Conservation (phyloP, 2,797 vertebrate genomes). For the Enteromius trimaculatus region DNA sequence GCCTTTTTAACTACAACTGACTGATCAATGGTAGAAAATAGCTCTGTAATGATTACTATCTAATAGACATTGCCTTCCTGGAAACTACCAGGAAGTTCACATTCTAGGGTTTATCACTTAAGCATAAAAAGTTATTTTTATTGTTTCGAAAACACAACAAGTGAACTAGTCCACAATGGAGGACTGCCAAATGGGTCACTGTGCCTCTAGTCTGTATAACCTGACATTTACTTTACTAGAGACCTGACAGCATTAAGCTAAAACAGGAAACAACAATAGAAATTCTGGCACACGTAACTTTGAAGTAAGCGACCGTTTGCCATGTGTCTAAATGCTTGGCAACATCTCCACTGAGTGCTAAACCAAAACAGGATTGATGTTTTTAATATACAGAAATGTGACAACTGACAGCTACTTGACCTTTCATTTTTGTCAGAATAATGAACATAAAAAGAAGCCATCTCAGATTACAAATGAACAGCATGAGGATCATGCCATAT, state of each 20-base stretch:
- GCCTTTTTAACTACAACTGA: too few species aligned
- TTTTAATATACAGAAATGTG: neutral
- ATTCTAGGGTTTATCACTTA: neutral
- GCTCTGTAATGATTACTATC: neutral
- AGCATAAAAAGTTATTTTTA: constrained; percentile 43
- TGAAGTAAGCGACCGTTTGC: neutral
- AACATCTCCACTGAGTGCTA: constrained; percentile 3
- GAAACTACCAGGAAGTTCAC: neutral
- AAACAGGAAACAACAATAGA: constrained; percentile 53
- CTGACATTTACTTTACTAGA: constrained; percentile 54
- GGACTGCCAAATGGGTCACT: constrained; percentile 67
- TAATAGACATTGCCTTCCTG: neutral
- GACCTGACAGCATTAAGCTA: constrained; percentile 65
- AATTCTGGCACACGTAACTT: neutral
- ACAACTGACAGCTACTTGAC: neutral
- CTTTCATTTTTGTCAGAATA: constrained; percentile 17
- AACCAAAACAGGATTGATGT: constrained; percentile 13
- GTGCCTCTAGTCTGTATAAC: constrained; percentile 60
- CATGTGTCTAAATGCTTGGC: constrained; percentile 23
- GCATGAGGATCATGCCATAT: neutral
- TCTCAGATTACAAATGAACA: constrained; percentile 27
- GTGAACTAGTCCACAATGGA: constrained; percentile 36
- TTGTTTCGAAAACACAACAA: constrained; percentile 38
- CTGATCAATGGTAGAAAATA: neutral
- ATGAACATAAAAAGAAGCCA: neutral